Evolutionary conservation across 2,113 vertebrate genomes (phyloP).

Genomic region (Hippolais icterina): DNA sequence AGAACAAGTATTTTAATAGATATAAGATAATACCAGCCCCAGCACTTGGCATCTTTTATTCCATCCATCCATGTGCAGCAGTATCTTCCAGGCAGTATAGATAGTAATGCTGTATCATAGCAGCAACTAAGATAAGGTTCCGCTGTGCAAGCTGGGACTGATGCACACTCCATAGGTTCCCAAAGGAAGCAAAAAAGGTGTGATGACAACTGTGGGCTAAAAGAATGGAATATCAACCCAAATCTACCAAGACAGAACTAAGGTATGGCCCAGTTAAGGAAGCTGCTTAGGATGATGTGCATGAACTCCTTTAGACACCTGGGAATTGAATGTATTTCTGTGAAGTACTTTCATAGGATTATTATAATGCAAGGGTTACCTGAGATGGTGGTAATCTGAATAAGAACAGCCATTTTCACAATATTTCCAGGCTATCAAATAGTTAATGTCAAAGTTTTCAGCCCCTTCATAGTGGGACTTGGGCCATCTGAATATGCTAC

Average conservation of each 20-base stretch:
- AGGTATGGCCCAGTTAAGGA: neutral
- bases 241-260: neutral
- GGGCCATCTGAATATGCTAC: no score
- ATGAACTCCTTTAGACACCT: neutral
- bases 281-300: neutral
- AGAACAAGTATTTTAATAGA: neutral
- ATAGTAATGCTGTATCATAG: neutral
- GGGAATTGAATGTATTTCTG: neutral
- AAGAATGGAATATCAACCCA: neutral
- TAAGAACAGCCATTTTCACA: neutral
- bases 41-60: neutral
- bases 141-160: neutral
- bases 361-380: neutral
- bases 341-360: neutral
- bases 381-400: neutral
- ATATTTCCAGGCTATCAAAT: neutral
- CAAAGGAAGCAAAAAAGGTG: neutral
- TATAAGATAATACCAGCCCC: neutral
- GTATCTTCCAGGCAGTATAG: neutral
- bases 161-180: neutral
- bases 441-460: neutral
- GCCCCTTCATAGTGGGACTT: neutral
- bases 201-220: neutral
- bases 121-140: neutral
- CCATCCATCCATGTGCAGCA: neutral